These are phyloP conservation scores for Caenorhabditis sinica DNA, from an alignment of 2,888 invertebrate species.

Conservation along the genomic window DNA sequence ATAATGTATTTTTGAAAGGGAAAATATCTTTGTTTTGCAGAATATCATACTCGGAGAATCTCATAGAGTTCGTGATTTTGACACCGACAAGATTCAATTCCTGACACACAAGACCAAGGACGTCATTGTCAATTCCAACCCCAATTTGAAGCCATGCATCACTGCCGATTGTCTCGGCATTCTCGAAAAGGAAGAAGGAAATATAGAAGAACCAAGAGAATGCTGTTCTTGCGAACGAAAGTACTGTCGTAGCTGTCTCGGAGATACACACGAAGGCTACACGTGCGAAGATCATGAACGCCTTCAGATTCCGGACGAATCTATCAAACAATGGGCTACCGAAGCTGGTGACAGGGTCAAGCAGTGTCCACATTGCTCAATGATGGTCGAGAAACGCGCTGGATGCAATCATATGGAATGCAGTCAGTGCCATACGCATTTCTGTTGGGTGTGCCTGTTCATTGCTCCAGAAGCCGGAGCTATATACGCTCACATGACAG, in stretches of 20 bases:
- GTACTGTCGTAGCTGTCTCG: constrained; percentile 23
- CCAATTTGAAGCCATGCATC: not conserved
- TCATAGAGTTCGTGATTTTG: constrained; percentile 18
- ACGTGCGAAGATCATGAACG: constrained; percentile 2
- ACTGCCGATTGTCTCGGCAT: constrained; percentile 26
- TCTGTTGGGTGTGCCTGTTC: constrained; percentile 51
- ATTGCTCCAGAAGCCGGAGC: not conserved
- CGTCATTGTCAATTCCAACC: not conserved
- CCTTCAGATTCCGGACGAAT: not conserved
- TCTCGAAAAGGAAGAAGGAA: not conserved
- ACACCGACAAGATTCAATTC: not conserved
- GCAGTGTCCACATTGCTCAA: constrained; percentile 8
- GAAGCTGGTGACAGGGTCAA: not conserved
- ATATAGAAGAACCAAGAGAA: not conserved
- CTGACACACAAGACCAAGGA: not conserved
- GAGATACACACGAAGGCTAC: not conserved
- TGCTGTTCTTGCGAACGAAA: not conserved
- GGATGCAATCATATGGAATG: constrained; percentile 32
- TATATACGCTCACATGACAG: constrained; percentile 28
- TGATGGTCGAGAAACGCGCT: not conserved
- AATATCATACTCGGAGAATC: constrained; percentile 21
- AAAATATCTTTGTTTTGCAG: not conserved
- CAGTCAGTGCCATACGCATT: constrained; percentile 25
- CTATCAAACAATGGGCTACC: not conserved
- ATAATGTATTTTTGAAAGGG: no score